Evolutionary conservation across 2,888 invertebrate genomes (phyloP).

Genomic region (Drosophila barbarae): DNA sequence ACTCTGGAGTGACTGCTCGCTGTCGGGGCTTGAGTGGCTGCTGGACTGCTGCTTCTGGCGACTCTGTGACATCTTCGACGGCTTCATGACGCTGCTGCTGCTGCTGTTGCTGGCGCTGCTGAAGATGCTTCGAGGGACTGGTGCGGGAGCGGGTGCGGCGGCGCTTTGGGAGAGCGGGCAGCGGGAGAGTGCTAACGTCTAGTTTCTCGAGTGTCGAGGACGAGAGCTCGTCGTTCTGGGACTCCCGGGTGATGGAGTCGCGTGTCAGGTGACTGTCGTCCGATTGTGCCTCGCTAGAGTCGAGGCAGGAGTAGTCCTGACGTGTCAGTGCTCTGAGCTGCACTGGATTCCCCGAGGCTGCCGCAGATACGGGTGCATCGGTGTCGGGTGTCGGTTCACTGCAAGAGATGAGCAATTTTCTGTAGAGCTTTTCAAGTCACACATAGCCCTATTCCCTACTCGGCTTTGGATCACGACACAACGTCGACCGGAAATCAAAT

Average conservation of each 20-base stretch:
- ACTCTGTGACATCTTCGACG: slow-evolving; percentile 37
- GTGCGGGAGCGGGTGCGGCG: slow-evolving; percentile 75
- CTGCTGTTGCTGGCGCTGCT: slow-evolving; percentile 41
- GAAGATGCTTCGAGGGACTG: slow-evolving; percentile 69
- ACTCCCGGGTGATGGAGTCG: slow-evolving; percentile 76
- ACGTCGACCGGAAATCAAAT: neutral
- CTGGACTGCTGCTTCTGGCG: slow-evolving; percentile 26
- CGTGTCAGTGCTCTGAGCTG: slow-evolving; percentile 58
- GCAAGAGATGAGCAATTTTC: slow-evolving; percentile 3
- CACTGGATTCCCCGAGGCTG: slow-evolving; percentile 6
- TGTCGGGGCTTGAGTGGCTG: slow-evolving; percentile 37
- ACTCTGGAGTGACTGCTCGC: slow-evolving; percentile 36
- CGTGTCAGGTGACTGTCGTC: slow-evolving; percentile 78
- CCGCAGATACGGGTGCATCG: slow-evolving; percentile 23
- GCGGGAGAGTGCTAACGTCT: slow-evolving; percentile 78
- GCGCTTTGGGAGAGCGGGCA: slow-evolving; percentile 79
- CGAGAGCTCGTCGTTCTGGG: slow-evolving; percentile 77
- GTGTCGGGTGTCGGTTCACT: slow-evolving; percentile 11
- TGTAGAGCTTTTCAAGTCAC: neutral
- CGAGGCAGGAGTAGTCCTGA: slow-evolving; percentile 74
- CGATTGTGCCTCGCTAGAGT: slow-evolving; percentile 78
- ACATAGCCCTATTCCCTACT: neutral
- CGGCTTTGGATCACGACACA: neutral
- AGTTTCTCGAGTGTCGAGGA: slow-evolving; percentile 77
- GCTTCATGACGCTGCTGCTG: slow-evolving; percentile 29